phyloP scores from a whole-genome alignment of 2,113 vertebrate species.

The Rousettus leschenaultii region DNA sequence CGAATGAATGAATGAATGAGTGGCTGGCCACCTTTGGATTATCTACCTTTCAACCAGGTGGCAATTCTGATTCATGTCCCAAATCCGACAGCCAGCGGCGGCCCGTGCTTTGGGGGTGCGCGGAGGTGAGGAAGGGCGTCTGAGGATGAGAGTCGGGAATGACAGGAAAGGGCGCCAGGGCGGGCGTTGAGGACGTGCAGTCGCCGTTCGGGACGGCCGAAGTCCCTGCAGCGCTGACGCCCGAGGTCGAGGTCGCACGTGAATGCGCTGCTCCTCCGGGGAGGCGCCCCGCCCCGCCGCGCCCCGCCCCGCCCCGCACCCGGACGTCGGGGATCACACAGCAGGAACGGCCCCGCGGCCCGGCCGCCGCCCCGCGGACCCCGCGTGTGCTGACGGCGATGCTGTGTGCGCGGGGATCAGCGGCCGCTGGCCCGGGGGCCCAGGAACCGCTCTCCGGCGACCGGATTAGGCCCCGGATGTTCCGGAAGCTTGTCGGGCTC shows the following conservation, averaged over 20 bases:
- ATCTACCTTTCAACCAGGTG: no score
- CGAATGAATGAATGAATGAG: not conserved
- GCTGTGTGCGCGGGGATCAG: not conserved
- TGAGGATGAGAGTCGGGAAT: not conserved
- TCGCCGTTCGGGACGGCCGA: fast-evolving
- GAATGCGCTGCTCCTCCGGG: no score
- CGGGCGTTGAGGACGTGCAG: not conserved
- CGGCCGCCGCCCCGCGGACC: fast-evolving
- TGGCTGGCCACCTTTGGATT: not conserved
- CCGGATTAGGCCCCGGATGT: not conserved
- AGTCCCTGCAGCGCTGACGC: not conserved
- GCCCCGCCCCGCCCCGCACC: no score
- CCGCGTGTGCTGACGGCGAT: fast-evolving
- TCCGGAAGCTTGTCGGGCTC: not conserved
- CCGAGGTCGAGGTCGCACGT: not conserved
- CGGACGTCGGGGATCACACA: not conserved
- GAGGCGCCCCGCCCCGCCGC: no score
- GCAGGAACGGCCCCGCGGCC: not conserved
- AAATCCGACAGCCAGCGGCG: not conserved
- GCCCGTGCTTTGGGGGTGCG: no score
- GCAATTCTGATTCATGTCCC: not conserved
- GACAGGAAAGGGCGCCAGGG: not conserved
- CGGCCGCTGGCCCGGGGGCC: not conserved
- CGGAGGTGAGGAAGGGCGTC: no score
- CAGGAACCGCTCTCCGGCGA: fast-evolving